Base-by-base conservation (phyloP, 2,113 vertebrate genomes). In the Cephalopterus ornatus region DNA sequence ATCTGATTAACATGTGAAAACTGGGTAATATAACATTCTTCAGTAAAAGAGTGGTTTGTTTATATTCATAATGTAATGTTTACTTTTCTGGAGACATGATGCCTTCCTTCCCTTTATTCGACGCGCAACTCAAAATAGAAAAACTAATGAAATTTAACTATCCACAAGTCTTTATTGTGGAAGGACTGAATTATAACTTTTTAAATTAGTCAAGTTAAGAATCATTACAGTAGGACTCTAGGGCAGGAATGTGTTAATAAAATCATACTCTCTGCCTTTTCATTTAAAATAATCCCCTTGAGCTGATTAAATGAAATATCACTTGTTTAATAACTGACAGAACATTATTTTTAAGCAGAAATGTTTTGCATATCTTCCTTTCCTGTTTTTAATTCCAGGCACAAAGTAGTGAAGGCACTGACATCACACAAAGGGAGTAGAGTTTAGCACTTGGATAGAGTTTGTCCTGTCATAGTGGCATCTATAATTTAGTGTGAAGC, bases 241-340 rank as follows among this genome's bases (percentile, higher is more conserved):
- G 98, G 98, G 98, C 97, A 98, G 97, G 98, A 98, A 98, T 97
- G 98, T 98, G 98, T 98, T 98, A 98, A 98, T 98, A 98, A 98
- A 98, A 98, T 97, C 96, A 97, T 97, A 97, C 96, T 98, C 95
- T 91, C 98, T 98, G 97, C 97, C 98, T 98, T 98, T 98, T 98
- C 98, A 98, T 98, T 98, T 98, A 98, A 98, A 98, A 98, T 98
- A 98, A 98, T 98, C 98, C 98, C 96, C 98, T 97, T 98, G 98
- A 98, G 98, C 97, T 98, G 98, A 98, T 98, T 98, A 98, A 98
- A 98, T 98, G 98, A 98, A 98, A 98, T 98, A 98, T 98, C 97
- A 98, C 98, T 98, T 98, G 98, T 98, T 98, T 98, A 98, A 98
- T 98, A 98, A 98, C 98, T 97, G 96, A 96, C 97, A 97, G 97